These are phyloP conservation scores for Rutpela maculata DNA, from an alignment of 2,888 invertebrate genomes.

Conservation along the genomic window DNA sequence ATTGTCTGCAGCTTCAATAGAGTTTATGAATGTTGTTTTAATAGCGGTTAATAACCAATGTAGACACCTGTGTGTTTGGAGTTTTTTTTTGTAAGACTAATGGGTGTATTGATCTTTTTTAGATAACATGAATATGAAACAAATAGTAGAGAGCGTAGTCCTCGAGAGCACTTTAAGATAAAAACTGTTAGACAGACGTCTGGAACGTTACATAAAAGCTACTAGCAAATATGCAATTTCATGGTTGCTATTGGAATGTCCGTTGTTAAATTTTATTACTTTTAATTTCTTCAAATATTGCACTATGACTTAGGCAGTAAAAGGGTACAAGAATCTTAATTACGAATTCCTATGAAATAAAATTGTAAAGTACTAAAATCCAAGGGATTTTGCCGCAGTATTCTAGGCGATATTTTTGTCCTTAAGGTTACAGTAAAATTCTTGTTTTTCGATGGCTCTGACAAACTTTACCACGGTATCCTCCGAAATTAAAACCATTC, in stretches of 20 bases:
- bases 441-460: too few species aligned
- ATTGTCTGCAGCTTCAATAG: slow-evolving; percentile 25
- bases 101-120: slow-evolving; percentile 32
- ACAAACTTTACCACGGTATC: too few species aligned
- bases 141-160: neutral
- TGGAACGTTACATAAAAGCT: neutral
- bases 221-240: slow-evolving; percentile 13
- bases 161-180: neutral
- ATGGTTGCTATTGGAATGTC: slow-evolving; percentile 2
- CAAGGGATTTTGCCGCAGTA: too few species aligned
- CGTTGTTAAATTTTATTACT: slow-evolving; percentile 5
- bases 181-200: slow-evolving; percentile 1
- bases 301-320: neutral
- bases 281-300: neutral
- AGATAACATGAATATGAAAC: slow-evolving; percentile 5
- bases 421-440: too few species aligned
- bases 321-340: neutral
- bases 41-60: slow-evolving; percentile 22
- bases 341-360: neutral
- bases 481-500: too few species aligned
- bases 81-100: slow-evolving; percentile 25
- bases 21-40: slow-evolving; percentile 19
- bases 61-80: slow-evolving; percentile 22
- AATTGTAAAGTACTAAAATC: too few species aligned
- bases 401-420: too few species aligned